These are phyloP conservation scores for Vicugna pacos DNA, from an alignment of 2,113 vertebrate genomes.

Conservation along the genomic window DNA sequence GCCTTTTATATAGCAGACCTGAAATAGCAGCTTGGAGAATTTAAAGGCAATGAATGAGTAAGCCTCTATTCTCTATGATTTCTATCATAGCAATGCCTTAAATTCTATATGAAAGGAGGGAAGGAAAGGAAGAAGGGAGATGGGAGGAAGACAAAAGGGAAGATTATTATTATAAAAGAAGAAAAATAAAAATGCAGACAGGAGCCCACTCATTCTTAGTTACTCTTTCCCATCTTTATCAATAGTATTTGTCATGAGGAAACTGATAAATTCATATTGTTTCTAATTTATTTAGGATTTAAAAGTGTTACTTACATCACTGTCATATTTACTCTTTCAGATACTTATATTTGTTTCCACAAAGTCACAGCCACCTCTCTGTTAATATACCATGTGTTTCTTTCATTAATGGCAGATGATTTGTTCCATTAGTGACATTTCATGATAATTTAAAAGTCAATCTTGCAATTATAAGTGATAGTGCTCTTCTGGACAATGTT, in stretches of 20 bases:
- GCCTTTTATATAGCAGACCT: not conserved
- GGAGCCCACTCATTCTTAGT: not conserved
- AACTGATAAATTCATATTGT: not conserved
- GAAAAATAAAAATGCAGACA: not conserved
- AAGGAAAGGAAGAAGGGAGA: not conserved
- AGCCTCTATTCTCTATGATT: not conserved
- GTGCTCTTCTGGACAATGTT: not conserved
- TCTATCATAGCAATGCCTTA: not conserved
- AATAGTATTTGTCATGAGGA: not conserved
- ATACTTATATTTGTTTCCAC: not conserved
- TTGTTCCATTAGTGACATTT: slow-evolving; percentile 14
- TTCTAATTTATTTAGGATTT: not conserved
- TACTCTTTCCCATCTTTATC: not conserved
- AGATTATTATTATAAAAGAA: not conserved
- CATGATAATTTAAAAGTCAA: not conserved
- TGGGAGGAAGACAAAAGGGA: not conserved
- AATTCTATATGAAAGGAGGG: not conserved
- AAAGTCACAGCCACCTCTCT: not conserved
- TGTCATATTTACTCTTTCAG: not conserved
- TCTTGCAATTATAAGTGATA: not conserved
- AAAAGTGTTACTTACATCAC: not conserved
- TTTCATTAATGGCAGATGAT: not conserved
- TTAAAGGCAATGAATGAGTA: not conserved
- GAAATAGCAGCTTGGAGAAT: not conserved
- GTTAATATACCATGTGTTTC: not conserved